A percentile compares a stretch with the other conserved stretches of the same genome.
These are phyloP conservation scores for Aplodontia rufa DNA, from an alignment of 2,113 vertebrate species.

Conservation along the genomic window DNA sequence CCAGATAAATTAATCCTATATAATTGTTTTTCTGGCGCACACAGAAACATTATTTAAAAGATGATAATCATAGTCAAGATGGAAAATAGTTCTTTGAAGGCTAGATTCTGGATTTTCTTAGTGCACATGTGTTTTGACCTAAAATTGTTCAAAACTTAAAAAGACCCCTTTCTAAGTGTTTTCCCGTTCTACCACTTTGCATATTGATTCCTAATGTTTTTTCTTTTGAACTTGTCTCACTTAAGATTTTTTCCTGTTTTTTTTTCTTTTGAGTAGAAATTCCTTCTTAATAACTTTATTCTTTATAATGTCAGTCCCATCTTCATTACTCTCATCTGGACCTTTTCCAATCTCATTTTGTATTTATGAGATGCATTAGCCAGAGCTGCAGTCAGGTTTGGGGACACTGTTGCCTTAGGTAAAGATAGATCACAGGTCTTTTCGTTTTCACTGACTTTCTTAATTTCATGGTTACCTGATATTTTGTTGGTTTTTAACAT, in stretches of 20 bases:
- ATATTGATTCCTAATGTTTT: background rate
- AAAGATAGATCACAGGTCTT: background rate
- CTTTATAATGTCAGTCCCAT: background rate
- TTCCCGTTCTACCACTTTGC: background rate
- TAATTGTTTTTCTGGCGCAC: background rate
- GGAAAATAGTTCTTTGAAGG: slow-evolving; percentile 17
- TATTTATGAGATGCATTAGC: background rate
- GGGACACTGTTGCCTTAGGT: background rate
- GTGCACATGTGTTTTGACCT: background rate
- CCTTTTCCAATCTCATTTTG: background rate
- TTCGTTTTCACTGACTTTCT: background rate
- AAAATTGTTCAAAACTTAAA: background rate
- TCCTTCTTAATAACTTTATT: slow-evolving; percentile 18
- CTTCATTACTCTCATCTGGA: background rate
- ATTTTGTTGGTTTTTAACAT: slow-evolving; percentile 37
- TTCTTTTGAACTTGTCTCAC: background rate
- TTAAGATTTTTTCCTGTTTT: background rate
- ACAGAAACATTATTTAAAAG: background rate
- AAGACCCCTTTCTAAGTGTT: background rate
- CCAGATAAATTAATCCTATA: background rate
- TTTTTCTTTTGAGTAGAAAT: background rate
- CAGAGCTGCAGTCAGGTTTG: background rate
- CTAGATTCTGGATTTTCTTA: slow-evolving; percentile 35
- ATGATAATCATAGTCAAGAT: slow-evolving; percentile 38
- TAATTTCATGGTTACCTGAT: background rate